A percentile compares a stretch with the other conserved stretches of the same genome.
These are phyloP conservation scores for Archilochus colubris DNA, from an alignment of 2,113 vertebrate species.

Conservation along the genomic window DNA sequence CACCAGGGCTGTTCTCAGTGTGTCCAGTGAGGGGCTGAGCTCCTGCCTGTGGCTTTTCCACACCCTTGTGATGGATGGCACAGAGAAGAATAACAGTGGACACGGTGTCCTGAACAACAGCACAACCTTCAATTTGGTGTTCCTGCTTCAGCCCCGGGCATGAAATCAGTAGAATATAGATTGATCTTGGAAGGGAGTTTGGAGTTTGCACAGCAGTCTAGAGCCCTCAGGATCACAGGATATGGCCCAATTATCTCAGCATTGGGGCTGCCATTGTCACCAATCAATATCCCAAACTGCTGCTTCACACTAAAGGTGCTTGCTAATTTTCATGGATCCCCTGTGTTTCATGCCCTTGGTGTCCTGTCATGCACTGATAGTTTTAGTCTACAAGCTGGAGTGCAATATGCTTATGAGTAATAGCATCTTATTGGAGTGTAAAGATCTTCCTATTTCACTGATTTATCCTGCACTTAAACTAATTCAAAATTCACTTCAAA, in stretches of 20 bases:
- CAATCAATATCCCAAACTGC: background rate
- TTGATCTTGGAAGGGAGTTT: background rate
- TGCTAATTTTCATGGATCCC: constrained; percentile 56
- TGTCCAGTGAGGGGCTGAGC: background rate
- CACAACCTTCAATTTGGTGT: background rate
- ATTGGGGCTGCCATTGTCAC: background rate
- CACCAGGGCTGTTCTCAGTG: fast-evolving
- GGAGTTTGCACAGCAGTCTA: background rate
- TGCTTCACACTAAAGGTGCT: background rate
- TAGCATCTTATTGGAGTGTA: constrained; percentile 77
- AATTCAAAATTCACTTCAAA: constrained; percentile 73
- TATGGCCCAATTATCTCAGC: background rate
- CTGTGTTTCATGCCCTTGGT: constrained; percentile 48
- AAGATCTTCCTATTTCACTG: constrained; percentile 76
- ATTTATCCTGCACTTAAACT: constrained; percentile 78
- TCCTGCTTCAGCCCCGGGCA: background rate
- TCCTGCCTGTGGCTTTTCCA: background rate
- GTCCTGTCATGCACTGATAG: constrained; percentile 67
- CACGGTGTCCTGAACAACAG: background rate
- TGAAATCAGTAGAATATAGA: background rate
- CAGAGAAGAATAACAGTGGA: background rate
- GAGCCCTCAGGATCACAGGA: background rate
- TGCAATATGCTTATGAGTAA: constrained; percentile 72
- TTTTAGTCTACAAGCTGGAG: constrained; percentile 65
- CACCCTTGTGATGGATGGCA: background rate